phyloP scores from a whole-genome alignment of 2,113 vertebrate species.

The Syrrhaptes paradoxus region DNA sequence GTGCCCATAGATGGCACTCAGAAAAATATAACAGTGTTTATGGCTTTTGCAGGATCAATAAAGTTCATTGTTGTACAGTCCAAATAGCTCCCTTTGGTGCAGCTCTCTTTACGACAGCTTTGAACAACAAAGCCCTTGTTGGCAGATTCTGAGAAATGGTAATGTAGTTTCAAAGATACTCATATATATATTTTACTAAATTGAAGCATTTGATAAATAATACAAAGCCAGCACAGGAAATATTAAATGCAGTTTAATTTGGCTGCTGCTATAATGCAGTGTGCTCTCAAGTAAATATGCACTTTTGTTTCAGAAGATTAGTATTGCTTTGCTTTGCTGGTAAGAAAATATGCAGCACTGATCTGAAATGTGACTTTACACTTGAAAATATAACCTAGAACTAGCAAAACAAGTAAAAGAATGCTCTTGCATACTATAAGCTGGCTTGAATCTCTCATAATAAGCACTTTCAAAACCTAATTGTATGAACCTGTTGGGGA shows the following conservation, averaged over 20 bases:
- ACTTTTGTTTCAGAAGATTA: not conserved
- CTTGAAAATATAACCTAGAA: conserved; percentile 7
- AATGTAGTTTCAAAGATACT: not conserved
- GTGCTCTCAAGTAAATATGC: not conserved
- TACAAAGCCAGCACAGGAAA: not conserved
- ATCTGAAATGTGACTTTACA: not conserved
- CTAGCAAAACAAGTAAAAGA: not conserved
- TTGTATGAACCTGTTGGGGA: not conserved
- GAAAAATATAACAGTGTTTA: not conserved
- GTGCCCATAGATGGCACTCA: conserved; percentile 7
- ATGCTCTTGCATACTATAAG: not conserved
- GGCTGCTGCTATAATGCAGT: not conserved
- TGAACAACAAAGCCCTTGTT: conserved; percentile 11
- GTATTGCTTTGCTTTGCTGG: not conserved
- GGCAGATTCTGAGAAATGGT: not conserved
- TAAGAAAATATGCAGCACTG: not conserved
- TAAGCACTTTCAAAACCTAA: not conserved
- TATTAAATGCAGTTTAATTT: conserved; percentile 45
- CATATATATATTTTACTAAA: not conserved
- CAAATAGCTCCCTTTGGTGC: conserved; percentile 23
- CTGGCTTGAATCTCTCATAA: not conserved
- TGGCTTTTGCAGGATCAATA: conserved; percentile 44
- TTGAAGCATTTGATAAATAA: conserved; percentile 9
- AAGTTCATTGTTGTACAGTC: conserved; percentile 18
- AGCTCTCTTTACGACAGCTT: not conserved